Conservation (phyloP, 2,888 invertebrate species). For the Parnassius glacialis region DNA sequence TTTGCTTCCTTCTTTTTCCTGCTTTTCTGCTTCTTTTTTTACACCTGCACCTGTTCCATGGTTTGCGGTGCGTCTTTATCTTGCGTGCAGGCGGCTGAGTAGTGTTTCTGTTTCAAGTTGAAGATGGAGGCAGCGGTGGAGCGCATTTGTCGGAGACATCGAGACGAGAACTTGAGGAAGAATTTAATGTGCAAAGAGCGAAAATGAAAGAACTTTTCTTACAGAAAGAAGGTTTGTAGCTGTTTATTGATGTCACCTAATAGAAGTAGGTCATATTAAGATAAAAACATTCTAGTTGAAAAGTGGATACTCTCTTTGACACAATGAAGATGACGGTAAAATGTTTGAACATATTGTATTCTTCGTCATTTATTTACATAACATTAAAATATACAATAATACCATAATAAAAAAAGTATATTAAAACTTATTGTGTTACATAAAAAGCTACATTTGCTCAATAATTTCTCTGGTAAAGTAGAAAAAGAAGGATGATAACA, state of each 20-base stretch:
- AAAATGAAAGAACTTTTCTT: conserved; percentile 95
- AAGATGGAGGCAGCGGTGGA: conserved; percentile 50
- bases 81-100: conserved; percentile 57
- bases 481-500: no score
- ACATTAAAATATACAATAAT: no score
- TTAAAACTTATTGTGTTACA: no score
- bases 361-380: no score
- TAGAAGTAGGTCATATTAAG: background rate
- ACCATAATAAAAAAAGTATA: no score
- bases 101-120: conserved; percentile 74
- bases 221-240: conserved; percentile 92
- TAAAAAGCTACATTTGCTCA: no score
- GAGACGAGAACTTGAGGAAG: conserved; percentile 85
- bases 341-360: no score
- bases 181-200: conserved; percentile 94
- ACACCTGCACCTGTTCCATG: conserved; percentile 20
- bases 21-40: conserved; percentile 29
- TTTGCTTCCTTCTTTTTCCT: conserved; percentile 23
- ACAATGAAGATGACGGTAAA: no score
- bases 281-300: no score
- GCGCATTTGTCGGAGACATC: conserved; percentile 49
- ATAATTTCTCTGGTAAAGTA: no score
- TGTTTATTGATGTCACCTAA: conserved; percentile 10
- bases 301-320: no score
- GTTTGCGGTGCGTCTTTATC: conserved; percentile 13